Conservation (phyloP, 2,113 vertebrate genomes). For the Ailuropoda melanoleuca region DNA sequence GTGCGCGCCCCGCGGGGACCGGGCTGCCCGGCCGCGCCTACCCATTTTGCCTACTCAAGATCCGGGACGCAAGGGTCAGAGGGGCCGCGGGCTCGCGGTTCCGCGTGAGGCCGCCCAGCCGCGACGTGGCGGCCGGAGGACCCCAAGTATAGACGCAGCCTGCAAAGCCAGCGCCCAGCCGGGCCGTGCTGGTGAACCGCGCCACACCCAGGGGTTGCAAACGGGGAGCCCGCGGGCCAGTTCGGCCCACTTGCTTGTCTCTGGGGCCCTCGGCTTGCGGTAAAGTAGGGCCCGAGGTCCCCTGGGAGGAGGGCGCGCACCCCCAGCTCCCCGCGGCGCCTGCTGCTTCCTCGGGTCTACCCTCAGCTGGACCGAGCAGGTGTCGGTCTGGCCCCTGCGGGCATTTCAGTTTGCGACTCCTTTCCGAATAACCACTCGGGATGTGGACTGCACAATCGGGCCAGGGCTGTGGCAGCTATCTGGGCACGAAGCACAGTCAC, state of each 20-base stretch:
- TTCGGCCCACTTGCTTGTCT: not conserved
- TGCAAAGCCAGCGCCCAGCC: not conserved
- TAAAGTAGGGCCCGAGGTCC: not conserved
- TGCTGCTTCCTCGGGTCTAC: rapidly evolving
- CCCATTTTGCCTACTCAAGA: not conserved
- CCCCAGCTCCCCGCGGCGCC: not conserved
- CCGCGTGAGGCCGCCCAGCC: not conserved
- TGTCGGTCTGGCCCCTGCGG: not conserved
- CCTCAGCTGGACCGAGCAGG: rapidly evolving
- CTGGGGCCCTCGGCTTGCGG: rapidly evolving
- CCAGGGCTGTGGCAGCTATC: not conserved
- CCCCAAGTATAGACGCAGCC: not conserved
- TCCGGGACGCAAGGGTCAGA: not conserved
- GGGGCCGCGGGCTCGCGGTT: rapidly evolving
- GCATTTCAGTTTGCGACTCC: not conserved
- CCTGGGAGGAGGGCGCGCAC: rapidly evolving
- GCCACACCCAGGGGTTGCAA: no score
- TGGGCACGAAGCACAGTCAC: not conserved
- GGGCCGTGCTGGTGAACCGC: rapidly evolving
- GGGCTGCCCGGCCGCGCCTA: no score
- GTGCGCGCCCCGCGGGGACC: no score
- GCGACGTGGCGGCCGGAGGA: rapidly evolving
- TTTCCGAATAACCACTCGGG: not conserved
- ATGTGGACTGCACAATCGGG: not conserved
- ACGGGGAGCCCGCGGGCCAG: rapidly evolving